Base-by-base conservation (phyloP, 2,797 vertebrate genomes). In the Ciconia nigra region DNA sequence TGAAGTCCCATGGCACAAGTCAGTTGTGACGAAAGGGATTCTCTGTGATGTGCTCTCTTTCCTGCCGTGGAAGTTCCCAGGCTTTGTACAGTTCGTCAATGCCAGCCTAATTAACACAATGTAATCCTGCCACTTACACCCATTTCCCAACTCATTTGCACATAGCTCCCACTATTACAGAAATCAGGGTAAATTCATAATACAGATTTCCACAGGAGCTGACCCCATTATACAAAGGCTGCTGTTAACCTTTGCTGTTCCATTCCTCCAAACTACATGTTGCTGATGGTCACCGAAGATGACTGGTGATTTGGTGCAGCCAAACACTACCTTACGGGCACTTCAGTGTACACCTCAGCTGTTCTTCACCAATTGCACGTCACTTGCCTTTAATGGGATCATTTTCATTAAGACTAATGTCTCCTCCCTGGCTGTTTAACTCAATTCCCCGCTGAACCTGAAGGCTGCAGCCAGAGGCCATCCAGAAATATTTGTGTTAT, bases 1-100 rank as follows among this genome's bases (percentile, higher is more conserved):
- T 95, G 89, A 97, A 91, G 92, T 95, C 87, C 82, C 92, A 49
- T 66, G 66, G 89, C 89, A 96, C 58, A 76, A 96, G 87, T 79
- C 87, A 95, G 84, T 94, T 61, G 67, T 96, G 93, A 97, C 69
- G 72, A 83, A 97, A 96, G 89, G 92, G 95, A 93, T 94, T 97
- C 84, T 92, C 93, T 92, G 73, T 85, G 88, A 95, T 87, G 90
- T 80, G 61, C 87, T 93, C 63, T 39, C 79, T 76, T 73, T 51
- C 84, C 83, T 95, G 89, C 90, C 91, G 87, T 93, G 90, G 94
- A 97, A 92, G 81, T 96, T 97, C 96, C 93, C 89, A 65, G 80
- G 79, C 91, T 93, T 89, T 92, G 79, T 33, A 42, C 44, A 81
- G 91, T 74, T 93, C 2, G 0, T 71, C 94, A 92, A 4, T 69